phyloP scores from a whole-genome alignment of 2,113 vertebrate genomes.

The Entelurus aequoreus region DNA sequence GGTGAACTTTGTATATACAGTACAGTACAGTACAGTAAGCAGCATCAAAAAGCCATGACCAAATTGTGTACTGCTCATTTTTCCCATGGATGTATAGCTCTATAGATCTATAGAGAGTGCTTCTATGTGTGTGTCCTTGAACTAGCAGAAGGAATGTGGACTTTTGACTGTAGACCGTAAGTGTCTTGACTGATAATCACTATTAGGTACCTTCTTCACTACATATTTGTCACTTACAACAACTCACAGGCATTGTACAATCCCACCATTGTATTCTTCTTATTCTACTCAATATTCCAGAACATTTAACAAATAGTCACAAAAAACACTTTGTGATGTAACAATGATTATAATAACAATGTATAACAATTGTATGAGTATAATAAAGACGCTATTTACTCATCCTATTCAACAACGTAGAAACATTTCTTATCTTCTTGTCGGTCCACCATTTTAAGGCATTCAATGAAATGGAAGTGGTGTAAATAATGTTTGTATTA shows the following conservation, averaged over 20 bases:
- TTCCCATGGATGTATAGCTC: conserved; percentile 28
- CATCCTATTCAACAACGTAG: conserved; percentile 56
- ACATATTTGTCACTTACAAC: conserved; percentile 40
- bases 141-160: conserved; percentile 25
- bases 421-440: conserved; percentile 46
- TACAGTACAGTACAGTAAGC: conserved; percentile 10
- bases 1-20: conserved; percentile 55
- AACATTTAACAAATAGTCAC: conserved; percentile 66
- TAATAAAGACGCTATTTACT: conserved; percentile 77
- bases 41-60: conserved; percentile 48
- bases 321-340: conserved; percentile 71
- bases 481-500: too few species aligned
- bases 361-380: conserved; percentile 28
- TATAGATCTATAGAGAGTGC: conserved; percentile 19
- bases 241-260: conserved; percentile 63
- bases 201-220: conserved; percentile 47
- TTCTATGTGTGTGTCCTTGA: conserved; percentile 27
- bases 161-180: conserved; percentile 39
- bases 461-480: too few species aligned
- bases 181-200: conserved; percentile 46
- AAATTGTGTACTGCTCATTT: conserved; percentile 42
- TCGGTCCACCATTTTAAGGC: conserved; percentile 36
- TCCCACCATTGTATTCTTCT: conserved; percentile 62
- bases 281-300: conserved; percentile 44
- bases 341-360: conserved; percentile 52